Evolutionary conservation across 2,113 vertebrate genomes (phyloP), one percentile per base, ranked within the genome.

Genomic region (Prochilodus magdalenae): DNA sequence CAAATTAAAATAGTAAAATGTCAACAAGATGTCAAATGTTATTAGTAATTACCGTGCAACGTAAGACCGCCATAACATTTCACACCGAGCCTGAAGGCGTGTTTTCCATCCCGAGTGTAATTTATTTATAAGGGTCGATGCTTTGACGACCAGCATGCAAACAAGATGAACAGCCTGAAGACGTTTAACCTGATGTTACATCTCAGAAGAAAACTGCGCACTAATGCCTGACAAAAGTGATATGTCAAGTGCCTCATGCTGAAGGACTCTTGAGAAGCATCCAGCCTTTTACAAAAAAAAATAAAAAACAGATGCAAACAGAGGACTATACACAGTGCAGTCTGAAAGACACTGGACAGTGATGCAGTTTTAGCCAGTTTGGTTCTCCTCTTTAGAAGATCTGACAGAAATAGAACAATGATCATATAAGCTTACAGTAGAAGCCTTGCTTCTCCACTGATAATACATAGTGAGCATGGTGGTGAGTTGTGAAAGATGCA

Each of bases 141-240:
- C 30, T 75, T 73, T 65, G 22, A 73, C 30, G 12, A 22, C 18
- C 30, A 70, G 77, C 15, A 47, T 26, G 51, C 33, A 74, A 74
- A 74, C 18, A 8, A 29, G 24, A 14, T 13, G 18, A 70, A 82
- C 4, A 66, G 8, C 49, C 14, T 67, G n/a, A 74, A 74, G 57
- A 65, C 27, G 18, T 20, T 62, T 53, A 63, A 47, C 24, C 59
- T 65, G 30, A 47, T 40, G 5, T 62, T 20, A 33, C 65, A 8
- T 65, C 62, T 65, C 15, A 1, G 16, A 4, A 27, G n/a, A 44
- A 44, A 30, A 22, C 2, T 36, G 22, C 13, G 30, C 12, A 6
- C 8, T 1, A 16, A 27, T 12, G 24, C 24, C 57, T 62, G 74
- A 62, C 24, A 29, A 26, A 62, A 57, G 24, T 15, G 22, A 60